phyloP scores from a whole-genome alignment of 2,797 vertebrate genomes.

The Erpetoichthys calabaricus region DNA sequence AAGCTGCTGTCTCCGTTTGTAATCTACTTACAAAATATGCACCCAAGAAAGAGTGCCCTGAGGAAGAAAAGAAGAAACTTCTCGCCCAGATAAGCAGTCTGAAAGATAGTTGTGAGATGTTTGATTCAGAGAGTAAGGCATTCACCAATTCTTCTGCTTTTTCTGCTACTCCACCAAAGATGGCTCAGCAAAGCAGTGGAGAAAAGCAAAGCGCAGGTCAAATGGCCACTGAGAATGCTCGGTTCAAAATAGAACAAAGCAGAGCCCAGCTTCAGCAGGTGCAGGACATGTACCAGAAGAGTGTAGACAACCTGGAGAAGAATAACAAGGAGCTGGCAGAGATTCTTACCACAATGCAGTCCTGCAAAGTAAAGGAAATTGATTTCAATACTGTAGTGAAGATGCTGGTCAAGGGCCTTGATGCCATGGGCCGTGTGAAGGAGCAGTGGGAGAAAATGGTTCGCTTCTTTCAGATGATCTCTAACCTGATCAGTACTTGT shows the following conservation, averaged over 20 bases:
- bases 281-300: constrained; percentile 17
- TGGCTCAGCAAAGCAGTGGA: constrained; percentile 2
- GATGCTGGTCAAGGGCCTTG: constrained; percentile 22
- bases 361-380: constrained; percentile 20
- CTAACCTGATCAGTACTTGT: constrained; percentile 21
- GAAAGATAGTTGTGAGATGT: not conserved
- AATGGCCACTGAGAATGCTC: constrained; percentile 7
- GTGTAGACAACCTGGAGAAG: constrained; percentile 16
- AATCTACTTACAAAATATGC: not conserved
- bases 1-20: constrained; percentile 5
- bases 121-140: constrained; percentile 18
- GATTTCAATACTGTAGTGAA: constrained; percentile 22
- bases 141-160: constrained; percentile 13
- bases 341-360: constrained; percentile 19
- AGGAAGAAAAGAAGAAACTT: not conserved
- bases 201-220: not conserved
- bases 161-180: constrained; percentile 14
- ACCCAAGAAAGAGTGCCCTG: constrained; percentile 1
- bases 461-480: constrained; percentile 31
- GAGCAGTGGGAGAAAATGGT: constrained; percentile 31
- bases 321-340: constrained; percentile 22
- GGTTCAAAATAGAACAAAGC: constrained; percentile 16
- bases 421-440: constrained; percentile 21
- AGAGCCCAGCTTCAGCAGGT: constrained; percentile 12
- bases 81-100: constrained; percentile 7